Base-by-base conservation (phyloP, 2,888 invertebrate genomes). In the Scaptomyza reducta region DNA sequence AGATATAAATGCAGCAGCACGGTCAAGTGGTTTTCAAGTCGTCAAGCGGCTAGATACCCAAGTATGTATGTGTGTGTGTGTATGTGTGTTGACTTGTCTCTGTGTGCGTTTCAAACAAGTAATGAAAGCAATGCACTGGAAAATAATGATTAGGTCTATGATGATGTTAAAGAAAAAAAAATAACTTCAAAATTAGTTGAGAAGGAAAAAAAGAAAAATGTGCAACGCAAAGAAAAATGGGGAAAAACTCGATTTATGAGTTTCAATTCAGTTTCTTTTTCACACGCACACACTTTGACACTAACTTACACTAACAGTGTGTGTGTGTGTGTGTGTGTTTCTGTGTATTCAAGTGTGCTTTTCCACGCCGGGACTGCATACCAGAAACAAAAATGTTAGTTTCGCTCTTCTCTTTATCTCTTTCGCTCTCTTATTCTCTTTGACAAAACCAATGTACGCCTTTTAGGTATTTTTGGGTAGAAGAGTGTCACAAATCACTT, bases 81-180 rank as follows among this genome's bases (percentile, higher is more conserved):
- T 62, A 55, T 53, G 67, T 57, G 53, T 44, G 16, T 55, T 29
- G 57, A 61, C 58, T 44, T 60, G 50, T 40, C 59, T 65, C 31
- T 63, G 51, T 51, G 65, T 60, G 49, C 13, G 64, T 55, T 53
- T 42, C 47, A 77, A 77, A 70, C 79, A 68, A 74, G 86, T 83
- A 82, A 86, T 74, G 78, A 85, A 88, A 86, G 88, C 86, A 74
- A 82, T 79, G 71, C 68, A 73, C 74, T 86, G 80, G 74, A 88
- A 82, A 80, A 70, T 74, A 87, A 85, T 87, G 83, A 81, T 83
- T 81, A 75, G 72, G 76, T 70, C 62, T 66, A 62, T 64, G 63
- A 73, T 10, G 38, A 14, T 40, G 38, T 38, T 14, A 14, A 14
- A 6, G 16, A 16, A 40, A 16, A 10, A 40, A 14, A 16, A 7